phyloP scores from a whole-genome alignment of 2,888 invertebrate genomes.

The Clanis bilineata region DNA sequence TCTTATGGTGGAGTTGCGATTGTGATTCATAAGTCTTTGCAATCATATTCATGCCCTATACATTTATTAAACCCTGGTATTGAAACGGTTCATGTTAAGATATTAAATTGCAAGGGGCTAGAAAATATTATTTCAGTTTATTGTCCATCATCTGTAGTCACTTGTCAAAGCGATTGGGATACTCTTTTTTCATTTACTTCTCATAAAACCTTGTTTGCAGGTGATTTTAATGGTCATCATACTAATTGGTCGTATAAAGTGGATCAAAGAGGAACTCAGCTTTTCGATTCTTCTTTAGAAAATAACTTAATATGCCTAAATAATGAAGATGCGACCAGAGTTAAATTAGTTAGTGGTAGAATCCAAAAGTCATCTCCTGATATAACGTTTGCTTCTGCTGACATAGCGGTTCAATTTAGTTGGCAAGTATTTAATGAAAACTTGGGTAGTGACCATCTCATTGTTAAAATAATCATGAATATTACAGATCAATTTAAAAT shows the following conservation, averaged over 20 bases:
- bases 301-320: conserved; percentile 14
- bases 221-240: too few relatives aligned
- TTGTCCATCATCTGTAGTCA: conserved; percentile 25
- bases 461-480: conserved; percentile 15
- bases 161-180: conserved; percentile 30
- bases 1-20: too few relatives aligned
- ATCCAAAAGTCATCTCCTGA: conserved; percentile 21
- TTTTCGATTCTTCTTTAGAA: background rate
- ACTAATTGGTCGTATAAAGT: background rate
- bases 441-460: conserved; percentile 22
- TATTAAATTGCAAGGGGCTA: conserved; percentile 27
- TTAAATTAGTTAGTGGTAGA: conserved; percentile 18
- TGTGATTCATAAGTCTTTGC: too few relatives aligned
- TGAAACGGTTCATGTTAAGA: conserved; percentile 26
- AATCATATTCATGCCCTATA: too few relatives aligned
- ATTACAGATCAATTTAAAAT: conserved; percentile 2
- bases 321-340: conserved; percentile 10
- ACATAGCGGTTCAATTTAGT: conserved; percentile 19
- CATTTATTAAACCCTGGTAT: conserved; percentile 20
- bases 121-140: conserved; percentile 30
- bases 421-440: conserved; percentile 23
- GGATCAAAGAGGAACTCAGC: background rate
- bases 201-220: background rate
- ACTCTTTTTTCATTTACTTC: conserved; percentile 19
- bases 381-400: conserved; percentile 17